Conservation (phyloP, 23 tunicate genomes). For the Botrylloides violaceus region DNA sequence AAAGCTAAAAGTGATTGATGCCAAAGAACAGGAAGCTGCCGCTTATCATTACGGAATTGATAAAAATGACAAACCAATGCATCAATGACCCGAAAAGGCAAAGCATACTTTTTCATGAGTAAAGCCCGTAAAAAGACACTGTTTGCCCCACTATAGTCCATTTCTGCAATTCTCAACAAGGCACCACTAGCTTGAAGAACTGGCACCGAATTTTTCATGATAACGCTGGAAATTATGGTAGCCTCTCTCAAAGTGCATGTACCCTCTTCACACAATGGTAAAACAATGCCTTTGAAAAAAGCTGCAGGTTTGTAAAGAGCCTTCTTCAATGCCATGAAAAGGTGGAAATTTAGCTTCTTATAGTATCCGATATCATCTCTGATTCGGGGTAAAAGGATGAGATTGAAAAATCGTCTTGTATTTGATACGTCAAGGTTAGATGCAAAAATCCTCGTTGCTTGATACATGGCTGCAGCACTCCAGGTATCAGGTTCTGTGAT, state of each 20-base stretch:
- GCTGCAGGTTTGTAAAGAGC: slow-evolving; percentile 92
- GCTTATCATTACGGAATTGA: slow-evolving; percentile 55
- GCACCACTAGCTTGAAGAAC: slow-evolving; percentile 87
- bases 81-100: slow-evolving; percentile 90
- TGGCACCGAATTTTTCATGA: slow-evolving; percentile 74
- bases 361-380: slow-evolving; percentile 90
- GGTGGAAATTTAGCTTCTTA: slow-evolving; percentile 75
- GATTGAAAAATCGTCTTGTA: slow-evolving; percentile 67
- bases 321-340: slow-evolving; percentile 84
- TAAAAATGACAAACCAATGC: slow-evolving; percentile 87
- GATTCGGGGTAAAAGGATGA: slow-evolving; percentile 76
- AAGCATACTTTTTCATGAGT: slow-evolving; percentile 80
- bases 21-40: slow-evolving; percentile 91
- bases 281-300: slow-evolving; percentile 77
- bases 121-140: slow-evolving; percentile 65
- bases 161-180: slow-evolving; percentile 77
- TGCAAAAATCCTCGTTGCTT: slow-evolving; percentile 88
- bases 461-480: slow-evolving; percentile 95
- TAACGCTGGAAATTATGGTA: slow-evolving; percentile 73
- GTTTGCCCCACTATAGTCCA: slow-evolving; percentile 85
- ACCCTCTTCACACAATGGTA: slow-evolving; percentile 76
- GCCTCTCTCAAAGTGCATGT: slow-evolving; percentile 96
- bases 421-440: slow-evolving; percentile 70
- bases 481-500: slow-evolving; percentile 87
- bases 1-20: slow-evolving; percentile 81